Evolutionary conservation across 2,797 vertebrate species (phyloP).

Genomic region (Gymnoscopelus microlampas): DNA sequence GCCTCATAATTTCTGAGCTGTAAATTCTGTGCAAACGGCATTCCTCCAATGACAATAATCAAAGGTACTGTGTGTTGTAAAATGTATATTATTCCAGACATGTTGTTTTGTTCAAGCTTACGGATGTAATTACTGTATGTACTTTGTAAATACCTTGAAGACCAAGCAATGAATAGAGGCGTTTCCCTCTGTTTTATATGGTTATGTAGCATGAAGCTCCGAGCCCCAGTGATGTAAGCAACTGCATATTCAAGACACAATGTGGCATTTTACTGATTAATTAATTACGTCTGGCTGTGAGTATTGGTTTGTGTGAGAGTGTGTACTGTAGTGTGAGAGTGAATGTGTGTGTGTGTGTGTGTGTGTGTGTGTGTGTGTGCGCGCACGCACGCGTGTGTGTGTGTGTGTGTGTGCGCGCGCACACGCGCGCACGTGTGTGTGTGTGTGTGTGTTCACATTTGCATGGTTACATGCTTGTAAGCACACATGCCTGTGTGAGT

Average conservation of each 20-base stretch:
- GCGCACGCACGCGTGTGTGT: background rate
- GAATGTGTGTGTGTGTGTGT: conserved; percentile 33
- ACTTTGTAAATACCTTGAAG: conserved; percentile 42
- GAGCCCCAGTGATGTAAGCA: conserved; percentile 4
- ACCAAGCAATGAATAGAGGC: conserved; percentile 21
- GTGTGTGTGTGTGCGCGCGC: background rate
- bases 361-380: conserved; percentile 6
- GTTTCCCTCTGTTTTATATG: conserved; percentile 24
- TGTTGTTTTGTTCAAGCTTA: conserved; percentile 34
- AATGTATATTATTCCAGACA: conserved; percentile 23
- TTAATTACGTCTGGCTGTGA: conserved; percentile 6
- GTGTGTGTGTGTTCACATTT: background rate
- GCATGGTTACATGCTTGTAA: background rate
- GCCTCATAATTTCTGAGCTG: conserved; percentile 1
- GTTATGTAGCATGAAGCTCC: conserved; percentile 51
- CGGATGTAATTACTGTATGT: background rate
- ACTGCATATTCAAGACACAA: background rate
- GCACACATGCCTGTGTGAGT: background rate
- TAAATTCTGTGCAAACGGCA: background rate
- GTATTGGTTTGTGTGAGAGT: conserved; percentile 20
- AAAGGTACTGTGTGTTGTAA: conserved; percentile 26
- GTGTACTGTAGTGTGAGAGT: conserved; percentile 11
- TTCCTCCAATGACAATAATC: conserved; percentile 4
- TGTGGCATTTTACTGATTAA: background rate
- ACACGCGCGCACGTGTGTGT: background rate